Base-by-base conservation (phyloP, 1,140 invertebrate genomes). In the Heliconius hewitsoni region DNA sequence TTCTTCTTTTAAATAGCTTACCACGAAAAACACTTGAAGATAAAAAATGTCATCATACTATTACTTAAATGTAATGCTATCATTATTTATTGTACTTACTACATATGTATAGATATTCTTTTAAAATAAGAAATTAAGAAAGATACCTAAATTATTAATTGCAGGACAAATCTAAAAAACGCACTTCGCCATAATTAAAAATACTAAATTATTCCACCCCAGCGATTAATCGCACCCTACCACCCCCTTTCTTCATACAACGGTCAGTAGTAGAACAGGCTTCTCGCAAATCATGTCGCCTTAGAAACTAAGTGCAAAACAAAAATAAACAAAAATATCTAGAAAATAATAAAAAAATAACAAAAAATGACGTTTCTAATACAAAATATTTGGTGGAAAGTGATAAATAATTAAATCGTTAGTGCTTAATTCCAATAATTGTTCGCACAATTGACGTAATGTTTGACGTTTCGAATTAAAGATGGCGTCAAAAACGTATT, bases 291-390 rank as follows among this genome's bases (percentile, higher is more conserved):
- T 79, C 83, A 88, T 86, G 86, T 87, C 90, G 89, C 88, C 91
- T 90, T 93, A 94, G 92, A 90, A 91, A 94, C 92, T 91, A 81
- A 84, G 82, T 80, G 83, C 91, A 88, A 94, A 93, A 93, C 91
- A 93, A 93, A 92, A 93, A 94, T 91, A 94, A 94, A 92, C 90
- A 92, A 88, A 71, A 74, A 66, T 60, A 74, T 8, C 34, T 77
- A 19, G 55, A 74, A 79, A 70, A 79, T 74, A 50, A 30, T 27
- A 19, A 75, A 19, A 19, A 71, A 71, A 57, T 30, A 37, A 71
- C 74, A 34, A 42, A 55, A 71, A 55, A 50, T 74, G 74, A 70
- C 9, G 30, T 46, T 46, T 13, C 11, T 13, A 75, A 39, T 66
- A 23, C 39, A 66, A 66, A 42, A 42, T 18, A 75, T 55, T 75